Conservation (phyloP, 2,888 invertebrate genomes). For the Conchocele bisecta region DNA sequence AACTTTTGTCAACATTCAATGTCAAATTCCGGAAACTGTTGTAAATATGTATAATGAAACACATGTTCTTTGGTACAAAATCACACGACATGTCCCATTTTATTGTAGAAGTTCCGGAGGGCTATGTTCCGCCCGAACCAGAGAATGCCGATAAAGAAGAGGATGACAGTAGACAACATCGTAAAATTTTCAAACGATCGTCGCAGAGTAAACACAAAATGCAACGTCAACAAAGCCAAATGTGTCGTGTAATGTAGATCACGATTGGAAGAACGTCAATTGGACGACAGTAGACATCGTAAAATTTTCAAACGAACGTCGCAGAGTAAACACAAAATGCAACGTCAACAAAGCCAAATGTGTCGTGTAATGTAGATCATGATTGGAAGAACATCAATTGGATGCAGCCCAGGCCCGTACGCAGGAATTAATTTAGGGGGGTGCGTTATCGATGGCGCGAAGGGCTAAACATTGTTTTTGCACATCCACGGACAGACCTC, state of each 20-base stretch:
- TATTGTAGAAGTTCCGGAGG: conserved; percentile 14
- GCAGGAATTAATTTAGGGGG: too few relatives aligned
- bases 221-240: conserved; percentile 45
- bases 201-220: not conserved
- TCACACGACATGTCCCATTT: not conserved
- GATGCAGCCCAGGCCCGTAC: too few relatives aligned
- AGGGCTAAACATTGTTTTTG: too few relatives aligned
- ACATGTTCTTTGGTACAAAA: not conserved
- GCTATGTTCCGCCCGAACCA: conserved; percentile 23
- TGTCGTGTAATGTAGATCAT: conserved; percentile 50
- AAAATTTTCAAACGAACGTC: conserved; percentile 15
- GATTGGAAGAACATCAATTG: too few relatives aligned
- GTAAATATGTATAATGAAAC: not conserved
- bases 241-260: conserved; percentile 47
- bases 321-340: not conserved
- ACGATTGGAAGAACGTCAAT: too few relatives aligned
- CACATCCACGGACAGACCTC: too few relatives aligned
- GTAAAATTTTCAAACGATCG: conserved; percentile 14
- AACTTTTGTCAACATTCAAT: too few relatives aligned
- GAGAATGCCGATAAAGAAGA: conserved; percentile 3
- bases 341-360: conserved; percentile 46
- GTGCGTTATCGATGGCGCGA: too few relatives aligned
- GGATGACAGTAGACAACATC: conserved; percentile 22
- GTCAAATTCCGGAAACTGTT: too few relatives aligned
- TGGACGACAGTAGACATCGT: conserved; percentile 22